Percentiles rank a stretch among this genome's conserved stretches.
Conservation (phyloP, 2,797 vertebrate genomes). For the Silurus aristotelis region DNA sequence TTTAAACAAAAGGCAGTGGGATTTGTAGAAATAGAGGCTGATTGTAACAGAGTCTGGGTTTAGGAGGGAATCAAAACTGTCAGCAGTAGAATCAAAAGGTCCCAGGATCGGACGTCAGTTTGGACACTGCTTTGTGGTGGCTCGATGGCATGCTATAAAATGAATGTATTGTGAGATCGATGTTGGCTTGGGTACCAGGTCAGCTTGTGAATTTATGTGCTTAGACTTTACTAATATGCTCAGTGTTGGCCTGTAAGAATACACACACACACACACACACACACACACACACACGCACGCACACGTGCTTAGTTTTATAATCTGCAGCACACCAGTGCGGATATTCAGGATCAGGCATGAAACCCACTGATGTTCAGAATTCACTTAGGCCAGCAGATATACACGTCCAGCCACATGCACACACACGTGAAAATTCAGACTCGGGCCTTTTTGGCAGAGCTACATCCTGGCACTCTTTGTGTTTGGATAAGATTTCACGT, state of each 20-base stretch:
- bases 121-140: not conserved
- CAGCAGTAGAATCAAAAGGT: constrained; percentile 14
- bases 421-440: constrained; percentile 26
- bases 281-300: not conserved
- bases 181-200: not conserved
- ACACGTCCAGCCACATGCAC: constrained; percentile 3
- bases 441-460: constrained; percentile 9
- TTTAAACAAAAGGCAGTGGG: not conserved
- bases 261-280: not conserved
- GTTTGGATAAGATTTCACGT: constrained; percentile 53
- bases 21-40: constrained; percentile 10
- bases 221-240: not conserved
- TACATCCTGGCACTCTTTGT: constrained; percentile 35
- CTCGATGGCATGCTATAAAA: constrained; percentile 7
- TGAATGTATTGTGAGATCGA: constrained; percentile 4
- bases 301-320: not conserved
- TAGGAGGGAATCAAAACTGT: constrained; percentile 32
- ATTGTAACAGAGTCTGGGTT: constrained; percentile 14
- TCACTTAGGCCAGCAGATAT: constrained; percentile 13
- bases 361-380: constrained; percentile 19
- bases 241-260: not conserved
- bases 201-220: constrained; percentile 17
- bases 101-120: not conserved
- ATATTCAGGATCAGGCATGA: constrained; percentile 12
- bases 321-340: not conserved